Base-by-base conservation (phyloP, 2,888 invertebrate species). In the Phaedon cochleariae region DNA sequence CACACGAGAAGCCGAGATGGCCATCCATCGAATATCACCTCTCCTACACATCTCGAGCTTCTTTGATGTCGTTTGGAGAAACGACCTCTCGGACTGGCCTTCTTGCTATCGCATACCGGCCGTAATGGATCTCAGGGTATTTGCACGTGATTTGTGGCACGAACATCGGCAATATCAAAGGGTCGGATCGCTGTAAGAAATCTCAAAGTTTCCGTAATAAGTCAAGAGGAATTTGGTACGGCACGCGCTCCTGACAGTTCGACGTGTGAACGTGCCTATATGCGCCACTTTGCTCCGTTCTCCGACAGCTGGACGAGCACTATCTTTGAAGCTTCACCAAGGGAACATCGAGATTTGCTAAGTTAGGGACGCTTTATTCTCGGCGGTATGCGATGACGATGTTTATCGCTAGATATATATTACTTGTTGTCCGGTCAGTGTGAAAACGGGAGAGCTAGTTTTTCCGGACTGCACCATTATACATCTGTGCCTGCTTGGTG, bases 181-280 rank as follows among this genome's bases (percentile, higher is more conserved):
- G 69, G 61, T 62, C 70, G 72, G 75, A 75, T 75, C 75, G 61
- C 65, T 59, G 63, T 68, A 72, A 74, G 74, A 76, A 74, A 74
- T 77, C 74, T 74, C 69, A 65, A 76, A 76, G 74, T 76, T 75
- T 72, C 59, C 62, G 73, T 70, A 74, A 77, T 76, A 77, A 77
- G 72, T 77, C 77, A 76, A 67, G 69, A 66, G 76, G 73, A 73
- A 76, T 75, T 76, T 73, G 46, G 71, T 69, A 67, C 67, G 73
- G 73, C 76, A 74, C 73, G 74, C 74, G 75, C 68, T 55, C 60
- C 67, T 68, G 74, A 74, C 74, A 71, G 72, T 69, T 70, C 68
- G 67, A 73, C 71, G 73, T 74, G 74, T 67, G 67, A 68, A 75
- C 74, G 73, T 74, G 75, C 26, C 26, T 26, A 26, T 66, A 60